Conservation (phyloP, 2,797 vertebrate species). For the Platalea minor region DNA sequence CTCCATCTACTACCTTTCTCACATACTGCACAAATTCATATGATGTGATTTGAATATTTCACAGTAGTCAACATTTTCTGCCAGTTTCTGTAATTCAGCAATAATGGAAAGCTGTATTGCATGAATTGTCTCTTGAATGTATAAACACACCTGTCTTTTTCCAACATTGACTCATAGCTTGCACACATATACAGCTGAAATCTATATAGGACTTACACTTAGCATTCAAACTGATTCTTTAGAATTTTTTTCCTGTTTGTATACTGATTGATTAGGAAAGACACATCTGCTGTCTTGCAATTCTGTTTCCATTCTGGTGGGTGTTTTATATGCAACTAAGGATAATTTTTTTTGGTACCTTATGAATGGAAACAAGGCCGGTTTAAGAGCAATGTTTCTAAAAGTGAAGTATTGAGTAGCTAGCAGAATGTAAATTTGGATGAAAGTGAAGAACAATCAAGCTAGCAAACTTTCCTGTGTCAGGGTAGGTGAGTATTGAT, state of each 20-base stretch:
- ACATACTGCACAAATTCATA: background rate
- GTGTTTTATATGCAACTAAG: background rate
- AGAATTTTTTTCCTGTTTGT: background rate
- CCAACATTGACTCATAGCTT: background rate
- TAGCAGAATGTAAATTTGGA: background rate
- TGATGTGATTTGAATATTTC: background rate
- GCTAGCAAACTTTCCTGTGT: background rate
- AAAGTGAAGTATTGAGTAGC: background rate
- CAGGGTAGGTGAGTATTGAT: background rate
- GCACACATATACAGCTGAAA: background rate
- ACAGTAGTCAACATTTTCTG: background rate
- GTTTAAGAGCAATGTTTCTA: background rate
- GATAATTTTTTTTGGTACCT: background rate
- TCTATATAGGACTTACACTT: background rate
- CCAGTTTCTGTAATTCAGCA: background rate
- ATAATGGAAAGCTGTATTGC: background rate
- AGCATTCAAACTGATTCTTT: background rate
- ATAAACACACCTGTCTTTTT: background rate
- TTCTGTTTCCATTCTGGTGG: background rate
- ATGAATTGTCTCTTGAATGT: background rate
- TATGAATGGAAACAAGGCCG: background rate
- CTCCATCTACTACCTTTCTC: background rate
- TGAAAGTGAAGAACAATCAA: background rate
- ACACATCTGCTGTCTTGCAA: background rate
- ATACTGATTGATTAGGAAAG: background rate